Conservation (phyloP, 2,888 invertebrate species). For the Dolichomitus sp. region DNA sequence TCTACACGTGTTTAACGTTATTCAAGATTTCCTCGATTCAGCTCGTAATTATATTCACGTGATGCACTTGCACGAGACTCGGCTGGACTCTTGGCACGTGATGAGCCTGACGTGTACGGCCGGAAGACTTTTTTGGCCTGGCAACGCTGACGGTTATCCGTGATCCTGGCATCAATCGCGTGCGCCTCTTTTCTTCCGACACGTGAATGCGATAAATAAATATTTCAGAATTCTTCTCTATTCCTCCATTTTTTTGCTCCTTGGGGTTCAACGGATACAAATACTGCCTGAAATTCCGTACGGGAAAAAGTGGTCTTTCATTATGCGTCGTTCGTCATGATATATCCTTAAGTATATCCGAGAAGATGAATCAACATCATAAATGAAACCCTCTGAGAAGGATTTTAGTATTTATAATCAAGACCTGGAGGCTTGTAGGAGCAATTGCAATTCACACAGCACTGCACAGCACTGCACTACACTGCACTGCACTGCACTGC, state of each 20-base stretch:
- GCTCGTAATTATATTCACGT: constrained; percentile 27
- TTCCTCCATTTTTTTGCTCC: not conserved
- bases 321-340: no score
- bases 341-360: no score
- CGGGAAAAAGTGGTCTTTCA: no score
- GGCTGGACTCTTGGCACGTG: constrained; percentile 15
- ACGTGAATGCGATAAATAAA: constrained; percentile 37
- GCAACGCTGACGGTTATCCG: constrained; percentile 20
- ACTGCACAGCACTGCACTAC: no score
- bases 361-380: no score
- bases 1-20: not conserved
- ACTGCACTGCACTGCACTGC: no score
- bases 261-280: not conserved
- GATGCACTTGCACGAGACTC: constrained; percentile 12
- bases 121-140: constrained; percentile 40
- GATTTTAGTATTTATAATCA: no score
- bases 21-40: constrained; percentile 16
- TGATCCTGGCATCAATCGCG: constrained; percentile 40
- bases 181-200: constrained; percentile 24
- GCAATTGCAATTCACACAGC: no score
- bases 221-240: not conserved
- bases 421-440: no score
- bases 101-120: constrained; percentile 16
- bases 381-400: no score
- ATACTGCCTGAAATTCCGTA: not conserved